Percentiles rank a stretch among this genome's conserved stretches.
Evolutionary conservation across 2,888 invertebrate species (phyloP).

Genomic region (Drosophila lutescens): DNA sequence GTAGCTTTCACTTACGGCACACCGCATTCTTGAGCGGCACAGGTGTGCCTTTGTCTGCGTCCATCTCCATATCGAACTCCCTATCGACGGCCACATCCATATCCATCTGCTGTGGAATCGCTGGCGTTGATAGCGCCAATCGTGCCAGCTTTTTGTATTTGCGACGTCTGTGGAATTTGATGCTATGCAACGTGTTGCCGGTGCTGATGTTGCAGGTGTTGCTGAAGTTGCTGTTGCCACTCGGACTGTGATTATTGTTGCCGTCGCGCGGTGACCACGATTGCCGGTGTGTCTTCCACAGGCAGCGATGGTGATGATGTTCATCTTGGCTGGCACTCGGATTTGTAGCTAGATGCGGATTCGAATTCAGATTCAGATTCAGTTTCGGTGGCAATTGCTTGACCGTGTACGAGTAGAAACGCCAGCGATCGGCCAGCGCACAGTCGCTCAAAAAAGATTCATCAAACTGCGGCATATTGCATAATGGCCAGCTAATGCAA

Average conservation of each 20-base stretch:
- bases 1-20: slow-evolving; percentile 77
- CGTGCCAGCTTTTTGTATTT: slow-evolving; percentile 76
- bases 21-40: slow-evolving; percentile 77
- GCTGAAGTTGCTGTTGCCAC: slow-evolving; percentile 23
- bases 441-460: slow-evolving; percentile 83
- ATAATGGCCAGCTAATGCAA: slow-evolving; percentile 51
- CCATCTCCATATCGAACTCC: slow-evolving; percentile 51
- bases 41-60: slow-evolving; percentile 3
- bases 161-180: slow-evolving; percentile 74
- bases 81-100: slow-evolving; percentile 29
- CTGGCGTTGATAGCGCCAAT: slow-evolving; percentile 59
- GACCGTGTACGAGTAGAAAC: slow-evolving; percentile 78
- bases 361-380: background rate
- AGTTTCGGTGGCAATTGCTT: slow-evolving; percentile 47
- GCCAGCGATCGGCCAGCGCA: slow-evolving; percentile 79
- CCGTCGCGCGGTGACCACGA: slow-evolving; percentile 58
- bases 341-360: background rate
- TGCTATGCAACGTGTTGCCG: slow-evolving; percentile 65
- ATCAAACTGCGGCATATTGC: slow-evolving; percentile 81
- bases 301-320: background rate
- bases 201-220: slow-evolving; percentile 29
- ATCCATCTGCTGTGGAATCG: slow-evolving; percentile 28
- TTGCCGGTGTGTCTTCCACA: slow-evolving; percentile 17
- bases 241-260: slow-evolving; percentile 48
- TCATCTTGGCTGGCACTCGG: background rate